phyloP scores from a whole-genome alignment of 1,140 invertebrate genomes.

The Drusus annulatus region DNA sequence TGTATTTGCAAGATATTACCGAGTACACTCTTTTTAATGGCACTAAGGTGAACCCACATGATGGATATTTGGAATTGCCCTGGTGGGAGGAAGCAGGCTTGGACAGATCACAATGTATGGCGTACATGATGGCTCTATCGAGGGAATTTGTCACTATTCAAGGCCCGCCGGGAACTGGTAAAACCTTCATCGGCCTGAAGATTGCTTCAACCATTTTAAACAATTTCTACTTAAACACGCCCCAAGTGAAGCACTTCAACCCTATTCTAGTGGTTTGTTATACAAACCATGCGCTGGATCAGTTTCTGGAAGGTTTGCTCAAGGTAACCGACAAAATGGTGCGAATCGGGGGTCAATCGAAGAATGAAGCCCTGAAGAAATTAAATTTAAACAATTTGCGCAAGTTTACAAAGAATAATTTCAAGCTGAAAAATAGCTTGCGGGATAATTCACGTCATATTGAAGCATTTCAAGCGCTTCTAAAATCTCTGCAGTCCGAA shows the following conservation, averaged over 20 bases:
- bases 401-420: background rate
- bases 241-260: conserved; percentile 57
- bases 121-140: conserved; percentile 74
- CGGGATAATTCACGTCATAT: background rate
- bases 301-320: conserved; percentile 85
- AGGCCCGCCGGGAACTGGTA: conserved; percentile 86
- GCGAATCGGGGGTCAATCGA: conserved; percentile 82
- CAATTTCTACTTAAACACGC: conserved; percentile 65
- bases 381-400: conserved; percentile 67
- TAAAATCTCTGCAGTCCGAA: background rate
- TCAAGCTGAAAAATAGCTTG: background rate
- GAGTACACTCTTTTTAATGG: conserved; percentile 11
- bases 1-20: conserved; percentile 51
- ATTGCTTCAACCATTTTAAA: conserved; percentile 75
- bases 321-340: conserved; percentile 74
- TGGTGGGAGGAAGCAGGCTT: conserved; percentile 65
- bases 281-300: conserved; percentile 91
- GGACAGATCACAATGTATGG: conserved; percentile 74
- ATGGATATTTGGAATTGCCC: conserved; percentile 64
- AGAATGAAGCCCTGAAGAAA: conserved; percentile 71
- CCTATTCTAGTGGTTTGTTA: conserved; percentile 85
- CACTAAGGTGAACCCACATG: conserved; percentile 58
- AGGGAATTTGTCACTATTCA: conserved; percentile 83
- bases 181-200: conserved; percentile 83
- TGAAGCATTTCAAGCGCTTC: background rate